Evolutionary conservation across 2,797 vertebrate species (phyloP).

Genomic region (Dermochelys coriacea): DNA sequence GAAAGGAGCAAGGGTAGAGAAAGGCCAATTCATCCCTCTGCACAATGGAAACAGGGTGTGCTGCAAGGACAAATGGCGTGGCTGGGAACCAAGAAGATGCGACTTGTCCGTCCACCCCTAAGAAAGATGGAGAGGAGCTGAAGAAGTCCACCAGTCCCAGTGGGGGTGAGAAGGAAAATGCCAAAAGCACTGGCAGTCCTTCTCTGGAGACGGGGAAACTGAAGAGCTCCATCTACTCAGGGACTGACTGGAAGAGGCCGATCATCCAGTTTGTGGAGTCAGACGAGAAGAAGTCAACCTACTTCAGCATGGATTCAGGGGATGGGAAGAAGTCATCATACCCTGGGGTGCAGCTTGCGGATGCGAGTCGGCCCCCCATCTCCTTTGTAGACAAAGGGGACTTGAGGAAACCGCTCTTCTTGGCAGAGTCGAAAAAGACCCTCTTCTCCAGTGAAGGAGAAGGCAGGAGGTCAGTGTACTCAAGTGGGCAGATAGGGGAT

Average conservation of each 20-base stretch:
- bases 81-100: slow-evolving; percentile 70
- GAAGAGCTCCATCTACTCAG: slow-evolving; percentile 77
- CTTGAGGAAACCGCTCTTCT: slow-evolving; percentile 79
- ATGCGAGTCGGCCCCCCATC: slow-evolving; percentile 69
- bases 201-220: slow-evolving; percentile 75
- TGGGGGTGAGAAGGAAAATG: slow-evolving; percentile 59
- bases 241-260: slow-evolving; percentile 82
- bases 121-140: slow-evolving; percentile 68
- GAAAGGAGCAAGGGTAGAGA: neutral
- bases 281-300: slow-evolving; percentile 81
- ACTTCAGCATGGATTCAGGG: slow-evolving; percentile 82
- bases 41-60: slow-evolving; percentile 74
- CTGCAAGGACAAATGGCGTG: slow-evolving; percentile 71
- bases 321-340: slow-evolving; percentile 79
- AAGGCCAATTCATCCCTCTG: rapidly evolving
- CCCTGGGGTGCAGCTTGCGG: slow-evolving; percentile 74
- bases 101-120: slow-evolving; percentile 55
- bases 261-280: slow-evolving; percentile 85
- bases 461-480: slow-evolving; percentile 64
- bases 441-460: slow-evolving; percentile 66
- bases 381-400: slow-evolving; percentile 81
- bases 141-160: slow-evolving; percentile 72
- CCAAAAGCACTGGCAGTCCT: slow-evolving; percentile 59
- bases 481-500: slow-evolving; percentile 65
- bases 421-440: slow-evolving; percentile 78